Percentiles rank a stretch among this genome's conserved stretches.
Conservation (phyloP, 2,888 invertebrate genomes). For the Ferrisia virgata region DNA sequence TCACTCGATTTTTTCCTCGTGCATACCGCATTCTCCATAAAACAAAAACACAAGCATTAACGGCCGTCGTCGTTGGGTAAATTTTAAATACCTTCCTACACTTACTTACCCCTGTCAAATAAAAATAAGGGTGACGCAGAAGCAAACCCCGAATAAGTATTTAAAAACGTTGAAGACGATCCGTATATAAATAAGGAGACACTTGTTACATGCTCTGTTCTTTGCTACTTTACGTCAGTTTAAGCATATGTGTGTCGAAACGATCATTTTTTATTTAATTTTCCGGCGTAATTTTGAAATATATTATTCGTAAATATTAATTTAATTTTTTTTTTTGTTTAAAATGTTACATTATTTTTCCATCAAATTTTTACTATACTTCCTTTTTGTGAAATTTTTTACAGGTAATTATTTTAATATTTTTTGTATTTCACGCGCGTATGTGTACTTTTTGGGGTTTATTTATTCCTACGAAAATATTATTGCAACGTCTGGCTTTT, state of each 20-base stretch:
- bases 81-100: neutral
- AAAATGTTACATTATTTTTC: neutral
- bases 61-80: neutral
- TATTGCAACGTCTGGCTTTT: too few relatives aligned
- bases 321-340: neutral
- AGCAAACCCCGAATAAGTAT: neutral
- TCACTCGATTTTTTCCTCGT: too few relatives aligned
- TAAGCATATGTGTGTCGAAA: neutral
- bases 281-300: neutral
- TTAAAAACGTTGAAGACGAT: conserved; percentile 4
- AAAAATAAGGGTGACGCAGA: neutral
- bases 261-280: neutral
- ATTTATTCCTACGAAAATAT: too few relatives aligned
- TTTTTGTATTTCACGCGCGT: neutral
- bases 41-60: neutral
- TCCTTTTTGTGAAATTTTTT: neutral
- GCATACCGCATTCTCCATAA: too few relatives aligned
- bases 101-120: neutral
- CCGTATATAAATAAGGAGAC: conserved; percentile 17
- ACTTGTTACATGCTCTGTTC: conserved; percentile 2
- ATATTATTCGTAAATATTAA: neutral
- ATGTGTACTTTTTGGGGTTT: too few relatives aligned
- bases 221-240: neutral
- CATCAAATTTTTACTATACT: neutral
- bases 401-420: neutral